Evolutionary conservation across 2,888 invertebrate species (phyloP).

Genomic region (Clitarchus hookeri): DNA sequence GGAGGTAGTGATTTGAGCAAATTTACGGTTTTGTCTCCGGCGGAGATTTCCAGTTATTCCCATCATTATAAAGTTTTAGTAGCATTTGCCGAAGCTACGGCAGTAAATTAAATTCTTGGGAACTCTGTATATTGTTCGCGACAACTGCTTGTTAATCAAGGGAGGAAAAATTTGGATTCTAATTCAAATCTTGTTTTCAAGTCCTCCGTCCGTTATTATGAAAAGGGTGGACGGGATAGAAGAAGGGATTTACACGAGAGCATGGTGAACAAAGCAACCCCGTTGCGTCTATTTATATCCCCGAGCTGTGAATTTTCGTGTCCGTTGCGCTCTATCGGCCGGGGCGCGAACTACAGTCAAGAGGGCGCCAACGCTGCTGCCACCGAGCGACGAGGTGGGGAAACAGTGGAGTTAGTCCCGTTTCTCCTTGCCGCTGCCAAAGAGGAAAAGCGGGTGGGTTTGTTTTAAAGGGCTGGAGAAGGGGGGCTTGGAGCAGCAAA

Average conservation of each 20-base stretch:
- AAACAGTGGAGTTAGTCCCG: neutral
- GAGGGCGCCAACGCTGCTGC: neutral
- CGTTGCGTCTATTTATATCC: neutral
- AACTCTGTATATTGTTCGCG: neutral
- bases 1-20: too few species aligned
- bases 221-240: neutral
- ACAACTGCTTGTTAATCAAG: neutral
- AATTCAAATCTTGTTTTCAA: neutral
- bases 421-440: neutral
- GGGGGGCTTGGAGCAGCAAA: neutral
- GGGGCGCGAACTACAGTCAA: neutral
- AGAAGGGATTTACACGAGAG: neutral
- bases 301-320: neutral
- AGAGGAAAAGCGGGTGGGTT: neutral
- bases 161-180: neutral
- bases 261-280: neutral
- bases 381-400: neutral
- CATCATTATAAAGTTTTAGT: too few species aligned
- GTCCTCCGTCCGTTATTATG: neutral
- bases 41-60: too few species aligned
- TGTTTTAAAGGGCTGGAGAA: too few species aligned
- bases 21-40: too few species aligned
- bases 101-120: neutral
- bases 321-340: neutral
- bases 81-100: neutral